Conservation (phyloP, 1,140 invertebrate genomes). For the Ectropis grisescens region DNA sequence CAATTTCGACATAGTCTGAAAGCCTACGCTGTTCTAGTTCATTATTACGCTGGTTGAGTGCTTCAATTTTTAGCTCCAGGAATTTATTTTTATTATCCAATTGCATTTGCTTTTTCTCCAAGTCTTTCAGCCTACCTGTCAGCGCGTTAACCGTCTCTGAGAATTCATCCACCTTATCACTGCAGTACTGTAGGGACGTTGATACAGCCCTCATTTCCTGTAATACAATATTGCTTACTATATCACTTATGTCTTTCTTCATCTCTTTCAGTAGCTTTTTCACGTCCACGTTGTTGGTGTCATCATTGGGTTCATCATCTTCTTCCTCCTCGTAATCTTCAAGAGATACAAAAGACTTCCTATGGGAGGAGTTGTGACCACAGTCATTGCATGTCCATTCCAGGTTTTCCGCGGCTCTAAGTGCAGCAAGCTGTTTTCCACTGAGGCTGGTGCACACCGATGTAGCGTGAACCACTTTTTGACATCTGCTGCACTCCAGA, state of each 20-base stretch:
- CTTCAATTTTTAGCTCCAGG: too few species aligned
- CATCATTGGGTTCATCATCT: constrained; percentile 3
- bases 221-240: constrained; percentile 6
- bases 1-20: constrained; percentile 7
- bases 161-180: constrained; percentile 11
- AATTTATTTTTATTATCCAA: constrained; percentile 7
- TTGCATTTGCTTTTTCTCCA: constrained; percentile 9
- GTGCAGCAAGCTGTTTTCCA: constrained; percentile 3
- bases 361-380: background rate
- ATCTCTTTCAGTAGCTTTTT: constrained; percentile 11
- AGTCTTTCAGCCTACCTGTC: constrained; percentile 3
- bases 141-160: background rate
- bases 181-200: constrained; percentile 4
- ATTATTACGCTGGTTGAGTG: constrained; percentile 5
- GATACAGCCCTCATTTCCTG: constrained; percentile 4
- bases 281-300: too few species aligned
- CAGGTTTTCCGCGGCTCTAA: constrained; percentile 3
- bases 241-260: too few species aligned
- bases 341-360: constrained; percentile 1
- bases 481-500: constrained; percentile 8
- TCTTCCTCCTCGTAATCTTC: constrained; percentile 3
- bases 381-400: constrained; percentile 9
- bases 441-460: constrained; percentile 3
- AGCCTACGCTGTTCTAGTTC: constrained; percentile 11
- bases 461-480: constrained; percentile 3